Percentiles rank a stretch among this genome's conserved stretches.
Evolutionary conservation across 2,113 vertebrate genomes (phyloP).

Genomic region (Halcyon malimbica): DNA sequence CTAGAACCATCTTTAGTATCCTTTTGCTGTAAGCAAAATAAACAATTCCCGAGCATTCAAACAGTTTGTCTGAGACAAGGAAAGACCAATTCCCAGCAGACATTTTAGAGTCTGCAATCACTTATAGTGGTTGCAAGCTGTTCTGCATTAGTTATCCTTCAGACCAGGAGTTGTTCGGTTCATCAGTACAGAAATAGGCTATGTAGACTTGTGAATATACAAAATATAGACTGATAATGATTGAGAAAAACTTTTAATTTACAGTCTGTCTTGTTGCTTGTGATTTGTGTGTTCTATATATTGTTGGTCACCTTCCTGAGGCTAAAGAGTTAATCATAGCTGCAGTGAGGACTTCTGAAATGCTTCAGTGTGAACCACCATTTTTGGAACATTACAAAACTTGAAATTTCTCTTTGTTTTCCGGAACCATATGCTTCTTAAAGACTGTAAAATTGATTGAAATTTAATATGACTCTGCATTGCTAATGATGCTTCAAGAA

Average conservation of each 20-base stretch:
- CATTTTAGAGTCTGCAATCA: background rate
- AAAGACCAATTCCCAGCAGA: background rate
- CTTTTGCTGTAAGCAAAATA: background rate
- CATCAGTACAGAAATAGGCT: background rate
- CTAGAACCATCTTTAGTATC: background rate
- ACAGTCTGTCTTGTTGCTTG: background rate
- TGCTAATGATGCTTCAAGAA: background rate
- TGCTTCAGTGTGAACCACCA: background rate
- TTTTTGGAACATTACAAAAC: background rate
- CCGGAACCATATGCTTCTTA: background rate
- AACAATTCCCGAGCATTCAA: background rate
- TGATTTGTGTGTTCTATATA: background rate
- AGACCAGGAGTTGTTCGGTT: background rate
- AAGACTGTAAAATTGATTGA: background rate
- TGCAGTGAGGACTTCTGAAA: background rate
- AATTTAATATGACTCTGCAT: background rate
- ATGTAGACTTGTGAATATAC: background rate
- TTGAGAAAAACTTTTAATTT: background rate
- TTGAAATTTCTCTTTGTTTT: background rate
- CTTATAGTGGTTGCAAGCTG: background rate
- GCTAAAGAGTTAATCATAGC: background rate
- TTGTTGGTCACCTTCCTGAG: background rate
- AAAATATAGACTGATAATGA: background rate
- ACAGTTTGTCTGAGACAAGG: background rate
- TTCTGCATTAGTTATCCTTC: background rate